Evolutionary conservation across 2,888 invertebrate genomes (phyloP).

Genomic region (Cremastinae sp.): DNA sequence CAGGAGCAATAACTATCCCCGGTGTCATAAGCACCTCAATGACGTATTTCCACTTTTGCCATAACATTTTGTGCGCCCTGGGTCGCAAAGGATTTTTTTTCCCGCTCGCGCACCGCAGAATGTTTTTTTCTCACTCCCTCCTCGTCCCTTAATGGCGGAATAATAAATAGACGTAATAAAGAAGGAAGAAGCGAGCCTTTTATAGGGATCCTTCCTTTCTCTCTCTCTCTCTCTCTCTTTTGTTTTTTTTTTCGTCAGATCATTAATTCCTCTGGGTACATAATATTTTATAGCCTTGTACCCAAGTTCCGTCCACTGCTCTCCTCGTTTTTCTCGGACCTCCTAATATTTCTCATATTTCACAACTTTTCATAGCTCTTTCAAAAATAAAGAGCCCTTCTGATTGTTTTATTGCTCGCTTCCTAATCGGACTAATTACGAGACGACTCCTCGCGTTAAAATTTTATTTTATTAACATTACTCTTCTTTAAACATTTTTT

Average conservation of each 20-base stretch:
- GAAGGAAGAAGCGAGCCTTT: slow-evolving; percentile 4
- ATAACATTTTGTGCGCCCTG: slow-evolving; percentile 14
- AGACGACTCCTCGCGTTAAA: no score
- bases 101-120: background rate
- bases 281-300: slow-evolving; percentile 24
- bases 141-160: slow-evolving; percentile 11
- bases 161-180: slow-evolving; percentile 36
- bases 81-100: background rate
- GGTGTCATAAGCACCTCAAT: slow-evolving; percentile 35
- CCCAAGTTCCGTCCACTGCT: background rate
- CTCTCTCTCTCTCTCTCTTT: no score
- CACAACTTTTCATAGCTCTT: no score
- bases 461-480: no score
- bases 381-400: no score
- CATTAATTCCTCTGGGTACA: slow-evolving; percentile 33
- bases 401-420: no score
- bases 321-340: background rate
- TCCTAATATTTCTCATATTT: no score
- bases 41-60: slow-evolving; percentile 28
- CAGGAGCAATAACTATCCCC: slow-evolving; percentile 35
- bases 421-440: no score
- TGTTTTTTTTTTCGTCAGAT: background rate
- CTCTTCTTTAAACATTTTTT: no score
- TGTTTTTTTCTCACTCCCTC: slow-evolving; percentile 11
- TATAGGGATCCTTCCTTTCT: slow-evolving; percentile 1